A percentile compares a stretch with the other conserved stretches of the same genome.
phyloP scores from a whole-genome alignment of 1,140 invertebrate genomes.

The Megalopta genalis region DNA sequence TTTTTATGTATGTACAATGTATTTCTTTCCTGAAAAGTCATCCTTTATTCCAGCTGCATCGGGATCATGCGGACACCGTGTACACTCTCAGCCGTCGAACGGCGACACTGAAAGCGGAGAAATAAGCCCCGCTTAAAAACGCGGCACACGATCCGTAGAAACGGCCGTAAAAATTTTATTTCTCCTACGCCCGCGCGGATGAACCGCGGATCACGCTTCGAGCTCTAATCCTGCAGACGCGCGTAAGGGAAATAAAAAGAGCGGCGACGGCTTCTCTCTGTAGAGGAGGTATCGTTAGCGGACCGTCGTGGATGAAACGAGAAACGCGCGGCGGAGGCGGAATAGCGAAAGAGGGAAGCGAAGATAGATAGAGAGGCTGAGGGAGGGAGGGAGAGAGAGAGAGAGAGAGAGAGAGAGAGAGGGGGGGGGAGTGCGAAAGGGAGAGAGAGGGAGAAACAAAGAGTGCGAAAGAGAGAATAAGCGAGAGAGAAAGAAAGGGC shows the following conservation, averaged over 20 bases:
- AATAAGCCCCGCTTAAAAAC: background rate
- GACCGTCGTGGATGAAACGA: slow-evolving; percentile 2
- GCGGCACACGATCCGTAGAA: background rate
- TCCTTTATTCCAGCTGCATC: too few relatives aligned
- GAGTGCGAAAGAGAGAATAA: too few relatives aligned
- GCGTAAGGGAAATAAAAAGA: background rate
- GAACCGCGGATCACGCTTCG: background rate
- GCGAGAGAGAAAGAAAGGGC: too few relatives aligned
- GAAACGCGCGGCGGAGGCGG: too few relatives aligned
- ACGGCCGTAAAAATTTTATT: slow-evolving; percentile 8
- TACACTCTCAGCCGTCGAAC: background rate
- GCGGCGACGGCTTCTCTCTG: background rate
- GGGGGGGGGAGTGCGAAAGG: background rate
- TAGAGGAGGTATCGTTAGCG: slow-evolving; percentile 10
- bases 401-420: background rate
- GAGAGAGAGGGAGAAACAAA: too few relatives aligned
- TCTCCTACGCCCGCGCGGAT: background rate
- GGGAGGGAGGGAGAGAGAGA: too few relatives aligned
- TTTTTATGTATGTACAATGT: too few relatives aligned
- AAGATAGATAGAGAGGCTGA: too few relatives aligned
- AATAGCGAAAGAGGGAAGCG: too few relatives aligned
- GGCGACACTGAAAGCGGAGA: background rate
- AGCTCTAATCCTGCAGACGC: slow-evolving; percentile 16
- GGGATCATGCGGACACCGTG: too few relatives aligned
- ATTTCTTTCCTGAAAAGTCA: too few relatives aligned